Evolutionary conservation across 2,797 vertebrate genomes (phyloP).

Genomic region (Tiaroga cobitis): DNA sequence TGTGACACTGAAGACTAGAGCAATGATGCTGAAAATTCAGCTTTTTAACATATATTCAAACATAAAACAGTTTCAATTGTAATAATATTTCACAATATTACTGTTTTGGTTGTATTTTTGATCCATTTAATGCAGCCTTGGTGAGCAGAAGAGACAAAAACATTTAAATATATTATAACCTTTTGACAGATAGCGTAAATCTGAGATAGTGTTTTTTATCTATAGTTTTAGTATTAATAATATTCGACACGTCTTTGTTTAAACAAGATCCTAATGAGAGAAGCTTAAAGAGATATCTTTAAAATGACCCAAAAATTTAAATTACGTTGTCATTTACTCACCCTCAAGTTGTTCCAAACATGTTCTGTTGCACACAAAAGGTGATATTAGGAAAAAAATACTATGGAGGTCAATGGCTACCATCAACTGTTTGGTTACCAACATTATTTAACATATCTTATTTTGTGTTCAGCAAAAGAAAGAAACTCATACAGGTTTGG

Average conservation of each 20-base stretch:
- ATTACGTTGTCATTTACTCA: too few species aligned
- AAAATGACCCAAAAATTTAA: too few species aligned
- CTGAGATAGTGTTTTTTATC: neutral
- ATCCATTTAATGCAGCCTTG: neutral
- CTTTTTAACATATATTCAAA: neutral
- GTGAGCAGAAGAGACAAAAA: neutral
- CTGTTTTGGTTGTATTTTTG: neutral
- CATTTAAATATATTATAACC: neutral
- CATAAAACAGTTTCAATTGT: neutral
- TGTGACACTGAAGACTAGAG: neutral
- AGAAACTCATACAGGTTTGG: too few species aligned
- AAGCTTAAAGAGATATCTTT: too few species aligned
- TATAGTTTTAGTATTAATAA: neutral
- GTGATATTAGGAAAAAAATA: too few species aligned
- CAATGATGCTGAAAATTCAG: neutral
- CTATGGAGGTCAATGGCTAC: too few species aligned
- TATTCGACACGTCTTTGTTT: neutral
- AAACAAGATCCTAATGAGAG: neutral
- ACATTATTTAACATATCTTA: too few species aligned
- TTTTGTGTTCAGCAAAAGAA: too few species aligned
- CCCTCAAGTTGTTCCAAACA: too few species aligned
- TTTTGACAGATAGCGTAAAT: neutral
- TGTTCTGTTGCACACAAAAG: too few species aligned
- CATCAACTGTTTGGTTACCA: too few species aligned
- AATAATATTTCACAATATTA: neutral